phyloP scores from a whole-genome alignment of 1,140 invertebrate species.

The Drosophila teissieri region DNA sequence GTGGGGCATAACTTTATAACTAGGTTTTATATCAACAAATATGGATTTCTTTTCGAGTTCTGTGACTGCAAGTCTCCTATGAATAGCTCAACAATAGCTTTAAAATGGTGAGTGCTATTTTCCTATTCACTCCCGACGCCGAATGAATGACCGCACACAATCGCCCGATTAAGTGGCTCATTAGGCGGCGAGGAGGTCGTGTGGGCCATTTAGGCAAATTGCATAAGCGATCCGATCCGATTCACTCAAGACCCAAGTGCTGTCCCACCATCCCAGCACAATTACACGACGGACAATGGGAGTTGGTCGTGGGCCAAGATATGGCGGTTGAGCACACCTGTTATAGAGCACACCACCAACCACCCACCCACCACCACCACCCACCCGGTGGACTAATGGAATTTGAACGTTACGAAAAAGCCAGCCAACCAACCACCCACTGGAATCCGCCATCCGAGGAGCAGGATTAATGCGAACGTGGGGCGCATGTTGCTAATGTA shows the following conservation, averaged over 20 bases:
- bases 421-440: background rate
- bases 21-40: too few relatives aligned
- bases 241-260: background rate
- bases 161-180: constrained; percentile 39
- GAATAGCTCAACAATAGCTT: background rate
- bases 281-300: constrained; percentile 9
- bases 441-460: background rate
- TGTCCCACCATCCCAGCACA: background rate
- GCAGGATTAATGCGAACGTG: constrained; percentile 62
- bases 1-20: constrained; percentile 1
- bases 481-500: constrained; percentile 74
- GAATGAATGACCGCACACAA: constrained; percentile 24
- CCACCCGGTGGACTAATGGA: constrained; percentile 65
- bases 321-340: constrained; percentile 49
- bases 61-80: too few relatives aligned
- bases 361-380: constrained; percentile 1
- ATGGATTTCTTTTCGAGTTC: too few relatives aligned
- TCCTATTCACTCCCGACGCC: constrained; percentile 29
- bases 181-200: constrained; percentile 55
- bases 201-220: constrained; percentile 57
- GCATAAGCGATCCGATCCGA: constrained; percentile 36
- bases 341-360: background rate
- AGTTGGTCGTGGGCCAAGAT: background rate
- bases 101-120: constrained; percentile 37
- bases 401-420: constrained; percentile 68